These are phyloP conservation scores for Rana temporaria DNA, from an alignment of 2,113 vertebrate species.

Conservation along the genomic window DNA sequence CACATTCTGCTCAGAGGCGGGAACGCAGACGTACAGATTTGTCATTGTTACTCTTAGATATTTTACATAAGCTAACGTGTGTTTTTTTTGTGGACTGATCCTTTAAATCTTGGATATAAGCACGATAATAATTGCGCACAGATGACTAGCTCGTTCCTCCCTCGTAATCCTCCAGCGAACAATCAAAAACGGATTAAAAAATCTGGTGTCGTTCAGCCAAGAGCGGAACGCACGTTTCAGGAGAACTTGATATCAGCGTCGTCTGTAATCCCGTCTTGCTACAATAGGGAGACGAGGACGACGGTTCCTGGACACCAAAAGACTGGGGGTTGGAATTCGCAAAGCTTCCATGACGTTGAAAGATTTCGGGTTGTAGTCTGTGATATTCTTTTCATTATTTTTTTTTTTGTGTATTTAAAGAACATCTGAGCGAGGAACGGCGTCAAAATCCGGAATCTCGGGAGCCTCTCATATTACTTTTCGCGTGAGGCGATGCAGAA, in stretches of 20 bases:
- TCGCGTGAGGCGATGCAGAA: slow-evolving; percentile 17
- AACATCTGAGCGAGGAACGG: slow-evolving; percentile 22
- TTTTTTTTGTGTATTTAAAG: not conserved
- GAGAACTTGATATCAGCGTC: slow-evolving; percentile 20
- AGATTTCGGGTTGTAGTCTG: not conserved
- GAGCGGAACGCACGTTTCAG: slow-evolving; percentile 13
- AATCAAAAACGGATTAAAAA: slow-evolving; percentile 38
- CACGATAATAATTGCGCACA: slow-evolving; percentile 17
- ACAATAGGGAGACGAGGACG: not conserved
- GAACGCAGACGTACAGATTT: no score
- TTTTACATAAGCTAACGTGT: no score
- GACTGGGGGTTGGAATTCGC: not conserved
- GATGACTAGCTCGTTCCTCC: slow-evolving; percentile 9
- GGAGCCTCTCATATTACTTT: slow-evolving; percentile 60
- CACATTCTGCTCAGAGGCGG: no score
- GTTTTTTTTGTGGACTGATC: no score
- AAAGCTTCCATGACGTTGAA: slow-evolving; percentile 29
- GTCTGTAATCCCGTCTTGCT: not conserved
- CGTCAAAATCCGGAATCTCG: slow-evolving; percentile 31
- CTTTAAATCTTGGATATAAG: not conserved
- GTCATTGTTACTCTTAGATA: no score
- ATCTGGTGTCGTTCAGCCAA: slow-evolving; percentile 21
- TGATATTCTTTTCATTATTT: not conserved
- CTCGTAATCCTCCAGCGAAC: slow-evolving; percentile 35
- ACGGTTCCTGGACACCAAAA: not conserved